Conservation (phyloP, 30 jellyfish, hydroid and myxozoan species). For the Cassiopea xamachana region DNA sequence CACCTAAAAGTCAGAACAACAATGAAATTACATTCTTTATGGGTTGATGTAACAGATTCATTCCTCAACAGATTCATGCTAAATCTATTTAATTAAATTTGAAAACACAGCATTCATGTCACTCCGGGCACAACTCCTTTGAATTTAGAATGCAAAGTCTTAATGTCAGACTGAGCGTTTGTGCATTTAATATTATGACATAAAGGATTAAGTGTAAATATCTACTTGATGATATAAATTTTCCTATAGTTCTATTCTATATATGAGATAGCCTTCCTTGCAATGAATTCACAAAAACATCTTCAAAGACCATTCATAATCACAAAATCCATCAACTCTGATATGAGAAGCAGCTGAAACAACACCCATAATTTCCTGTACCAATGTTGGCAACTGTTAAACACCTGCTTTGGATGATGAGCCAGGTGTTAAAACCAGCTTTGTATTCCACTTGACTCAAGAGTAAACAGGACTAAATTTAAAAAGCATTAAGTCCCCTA, state of each 20-base stretch:
- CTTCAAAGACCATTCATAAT: neutral
- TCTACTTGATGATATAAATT: no score
- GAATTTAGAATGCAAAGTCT: no score
- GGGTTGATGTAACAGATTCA: no score
- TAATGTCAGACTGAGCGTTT: no score
- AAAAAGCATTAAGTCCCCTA: no score
- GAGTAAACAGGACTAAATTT: neutral
- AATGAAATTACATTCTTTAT: neutral
- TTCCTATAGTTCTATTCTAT: no score
- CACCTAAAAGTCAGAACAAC: slow-evolving; percentile 39
- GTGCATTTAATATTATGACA: no score
- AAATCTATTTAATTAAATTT: no score
- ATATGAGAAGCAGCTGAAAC: neutral
- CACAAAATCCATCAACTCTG: neutral
- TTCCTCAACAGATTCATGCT: no score
- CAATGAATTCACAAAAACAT: neutral
- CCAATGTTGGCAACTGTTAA: neutral
- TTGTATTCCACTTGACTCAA: neutral
- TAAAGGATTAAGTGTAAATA: no score
- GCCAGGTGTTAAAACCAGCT: neutral
- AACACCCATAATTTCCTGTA: neutral
- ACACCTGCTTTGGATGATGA: neutral
- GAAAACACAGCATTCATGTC: no score
- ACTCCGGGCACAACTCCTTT: no score
- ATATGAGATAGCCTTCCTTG: neutral